Conservation (phyloP, 2,113 vertebrate species). For the Eretmodus cyanostictus region DNA sequence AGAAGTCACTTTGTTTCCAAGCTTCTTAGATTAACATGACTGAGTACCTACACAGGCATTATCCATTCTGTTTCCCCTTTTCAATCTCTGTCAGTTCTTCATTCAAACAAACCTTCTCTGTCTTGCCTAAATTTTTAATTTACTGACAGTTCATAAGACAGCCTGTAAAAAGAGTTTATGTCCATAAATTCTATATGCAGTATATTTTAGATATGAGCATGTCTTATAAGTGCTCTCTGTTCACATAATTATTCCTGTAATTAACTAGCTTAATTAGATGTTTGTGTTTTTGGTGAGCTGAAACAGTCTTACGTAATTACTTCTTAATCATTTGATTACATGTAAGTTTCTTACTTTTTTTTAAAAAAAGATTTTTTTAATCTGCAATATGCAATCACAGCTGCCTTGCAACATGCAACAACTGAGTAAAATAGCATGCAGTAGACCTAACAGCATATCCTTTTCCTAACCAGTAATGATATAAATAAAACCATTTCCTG, state of each 20-base stretch:
- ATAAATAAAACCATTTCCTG: background rate
- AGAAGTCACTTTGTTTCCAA: background rate
- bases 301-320: slow-evolving; percentile 3
- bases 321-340: slow-evolving; percentile 4
- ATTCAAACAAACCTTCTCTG: background rate
- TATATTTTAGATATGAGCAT: background rate
- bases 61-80: background rate
- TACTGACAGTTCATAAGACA: background rate
- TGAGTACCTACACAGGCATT: background rate
- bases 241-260: background rate
- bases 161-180: background rate
- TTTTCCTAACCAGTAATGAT: background rate
- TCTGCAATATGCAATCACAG: background rate
- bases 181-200: background rate
- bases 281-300: slow-evolving; percentile 7
- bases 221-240: background rate
- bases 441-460: background rate
- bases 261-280: slow-evolving; percentile 27
- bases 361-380: background rate
- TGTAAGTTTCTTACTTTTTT: background rate
- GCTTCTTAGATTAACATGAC: background rate
- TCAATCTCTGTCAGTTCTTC: background rate
- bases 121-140: background rate
- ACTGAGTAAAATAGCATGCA: background rate
- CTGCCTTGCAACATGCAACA: background rate